Evolutionary conservation across 2,888 invertebrate genomes (phyloP).

Genomic region (Aromia moschata): DNA sequence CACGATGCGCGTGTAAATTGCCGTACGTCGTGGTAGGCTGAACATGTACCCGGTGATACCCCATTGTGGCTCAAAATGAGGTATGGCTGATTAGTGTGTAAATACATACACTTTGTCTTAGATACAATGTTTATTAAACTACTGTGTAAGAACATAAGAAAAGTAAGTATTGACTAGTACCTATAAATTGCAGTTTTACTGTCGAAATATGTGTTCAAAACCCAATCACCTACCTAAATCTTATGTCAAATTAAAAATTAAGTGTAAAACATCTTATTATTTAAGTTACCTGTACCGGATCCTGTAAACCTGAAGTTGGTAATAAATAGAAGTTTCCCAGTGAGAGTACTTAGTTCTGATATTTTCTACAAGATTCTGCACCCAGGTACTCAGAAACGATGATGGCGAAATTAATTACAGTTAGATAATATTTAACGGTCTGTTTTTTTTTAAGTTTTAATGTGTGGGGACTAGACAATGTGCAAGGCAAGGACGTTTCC

Average conservation of each 20-base stretch:
- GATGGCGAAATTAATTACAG: too few species aligned
- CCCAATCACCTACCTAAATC: constrained; percentile 63
- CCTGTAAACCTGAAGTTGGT: background rate
- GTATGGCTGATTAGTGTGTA: constrained; percentile 44
- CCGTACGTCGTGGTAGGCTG: constrained; percentile 5
- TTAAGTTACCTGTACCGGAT: background rate
- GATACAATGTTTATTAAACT: constrained; percentile 47
- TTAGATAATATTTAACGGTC: too few species aligned
- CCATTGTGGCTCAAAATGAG: constrained; percentile 59
- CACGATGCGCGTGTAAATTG: constrained; percentile 1
- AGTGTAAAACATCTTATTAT: constrained; percentile 43
- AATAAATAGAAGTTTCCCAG: too few species aligned
- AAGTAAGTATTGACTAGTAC: constrained; percentile 60
- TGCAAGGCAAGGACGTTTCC: too few species aligned
- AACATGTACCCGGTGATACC: constrained; percentile 43
- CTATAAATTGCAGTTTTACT: constrained; percentile 62
- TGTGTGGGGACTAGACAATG: too few species aligned
- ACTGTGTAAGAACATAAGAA: constrained; percentile 52
- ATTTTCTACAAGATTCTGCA: too few species aligned
- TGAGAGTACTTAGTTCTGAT: too few species aligned
- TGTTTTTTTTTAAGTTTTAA: too few species aligned
- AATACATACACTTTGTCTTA: constrained; percentile 48
- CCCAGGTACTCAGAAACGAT: too few species aligned
- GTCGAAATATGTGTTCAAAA: constrained; percentile 64
- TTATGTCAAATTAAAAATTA: constrained; percentile 62